Conservation (phyloP, 2,113 vertebrate genomes). For the Alligator mississippiensis region DNA sequence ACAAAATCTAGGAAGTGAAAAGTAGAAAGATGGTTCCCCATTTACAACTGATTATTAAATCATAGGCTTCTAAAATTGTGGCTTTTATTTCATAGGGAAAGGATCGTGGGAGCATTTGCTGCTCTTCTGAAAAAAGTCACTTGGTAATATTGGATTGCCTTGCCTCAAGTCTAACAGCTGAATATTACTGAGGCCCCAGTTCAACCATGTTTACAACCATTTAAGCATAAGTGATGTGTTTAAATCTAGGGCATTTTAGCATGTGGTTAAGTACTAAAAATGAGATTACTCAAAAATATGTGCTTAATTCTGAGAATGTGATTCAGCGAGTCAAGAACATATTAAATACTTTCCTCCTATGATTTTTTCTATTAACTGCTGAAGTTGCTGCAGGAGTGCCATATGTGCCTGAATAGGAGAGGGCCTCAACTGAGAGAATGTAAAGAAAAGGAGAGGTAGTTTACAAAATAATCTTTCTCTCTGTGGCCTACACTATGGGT, state of each 20-base stretch:
- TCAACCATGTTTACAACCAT: constrained; percentile 30
- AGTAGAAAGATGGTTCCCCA: background rate
- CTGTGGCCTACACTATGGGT: background rate
- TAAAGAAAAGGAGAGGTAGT: too few species aligned
- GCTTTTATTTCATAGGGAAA: background rate
- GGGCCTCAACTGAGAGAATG: too few species aligned
- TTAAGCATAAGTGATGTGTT: background rate
- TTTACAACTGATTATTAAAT: background rate
- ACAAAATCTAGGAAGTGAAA: background rate
- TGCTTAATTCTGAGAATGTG: background rate
- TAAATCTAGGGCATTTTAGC: constrained; percentile 35
- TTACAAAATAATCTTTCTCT: too few species aligned
- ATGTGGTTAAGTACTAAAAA: constrained; percentile 14
- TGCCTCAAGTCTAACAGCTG: constrained; percentile 26
- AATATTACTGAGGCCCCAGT: constrained; percentile 36
- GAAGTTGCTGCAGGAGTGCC: background rate
- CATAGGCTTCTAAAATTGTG: constrained; percentile 5
- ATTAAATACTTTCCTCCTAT: background rate
- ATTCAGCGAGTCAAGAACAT: constrained; percentile 11
- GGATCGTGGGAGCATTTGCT: background rate
- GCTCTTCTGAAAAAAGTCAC: background rate
- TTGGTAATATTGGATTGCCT: background rate
- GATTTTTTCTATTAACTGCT: background rate
- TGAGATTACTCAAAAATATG: constrained; percentile 19
- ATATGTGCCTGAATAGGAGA: too few species aligned